phyloP scores from a whole-genome alignment of 1,140 invertebrate genomes.

The Drosophila azteca region DNA sequence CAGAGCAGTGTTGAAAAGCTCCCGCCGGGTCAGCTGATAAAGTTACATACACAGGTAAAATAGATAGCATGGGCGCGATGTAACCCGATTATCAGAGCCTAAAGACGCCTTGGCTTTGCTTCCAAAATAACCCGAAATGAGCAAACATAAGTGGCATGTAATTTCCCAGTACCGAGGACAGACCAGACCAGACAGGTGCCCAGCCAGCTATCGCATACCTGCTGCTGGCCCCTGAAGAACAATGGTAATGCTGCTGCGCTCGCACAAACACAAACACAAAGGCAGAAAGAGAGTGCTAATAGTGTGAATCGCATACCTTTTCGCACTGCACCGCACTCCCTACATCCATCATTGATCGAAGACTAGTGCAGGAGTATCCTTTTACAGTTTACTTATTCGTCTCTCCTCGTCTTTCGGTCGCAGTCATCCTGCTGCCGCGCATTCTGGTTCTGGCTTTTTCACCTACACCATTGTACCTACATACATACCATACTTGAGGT shows the following conservation, averaged over 20 bases:
- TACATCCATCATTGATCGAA: slow-evolving; percentile 50
- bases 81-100: no score
- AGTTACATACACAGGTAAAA: slow-evolving; percentile 49
- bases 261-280: background rate
- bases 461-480: slow-evolving; percentile 32
- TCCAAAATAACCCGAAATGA: no score
- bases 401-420: background rate
- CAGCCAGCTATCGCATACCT: no score
- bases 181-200: no score
- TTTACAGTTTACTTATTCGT: slow-evolving; percentile 15
- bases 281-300: background rate
- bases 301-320: slow-evolving; percentile 1
- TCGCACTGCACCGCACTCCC: slow-evolving; percentile 4
- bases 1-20: slow-evolving; percentile 52
- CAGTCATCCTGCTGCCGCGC: slow-evolving; percentile 29
- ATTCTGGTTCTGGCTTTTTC: slow-evolving; percentile 42
- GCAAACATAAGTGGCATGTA: no score
- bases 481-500: no score
- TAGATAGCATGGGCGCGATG: background rate
- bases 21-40: slow-evolving; percentile 60
- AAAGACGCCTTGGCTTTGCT: no score
- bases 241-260: no score
- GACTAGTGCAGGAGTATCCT: slow-evolving; percentile 38
- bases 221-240: no score
- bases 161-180: no score